Base-by-base conservation (phyloP, 2,888 invertebrate species). In the Sthenelais limicola region DNA sequence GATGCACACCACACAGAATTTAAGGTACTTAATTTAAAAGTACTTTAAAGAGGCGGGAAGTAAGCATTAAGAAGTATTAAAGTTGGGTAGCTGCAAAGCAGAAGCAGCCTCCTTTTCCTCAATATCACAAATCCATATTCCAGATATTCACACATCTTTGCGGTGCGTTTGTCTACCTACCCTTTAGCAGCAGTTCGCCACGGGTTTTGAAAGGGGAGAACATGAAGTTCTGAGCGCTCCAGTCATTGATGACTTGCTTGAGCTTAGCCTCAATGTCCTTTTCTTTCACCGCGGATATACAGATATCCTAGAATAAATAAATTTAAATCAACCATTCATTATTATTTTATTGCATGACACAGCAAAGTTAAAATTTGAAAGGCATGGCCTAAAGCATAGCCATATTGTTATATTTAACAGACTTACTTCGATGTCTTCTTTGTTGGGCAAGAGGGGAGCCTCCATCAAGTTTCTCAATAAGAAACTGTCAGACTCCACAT, bases 281-380 rank as follows among this genome's bases (percentile, higher is more conserved):
- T 86, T 98, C 98, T 88, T 98, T 98, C 93, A 97, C 95, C 0
- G 97, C 97, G 48, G 97, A 97, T 87, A 98, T 97, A 86, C 98
- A 98, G 80, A 98, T 95, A 84, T 98, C 97, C 93, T 93, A 82
- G 2, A 76, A 30, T 2, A 28, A 15, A 54, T 3, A n/a, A n/a
- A n/a, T n/a, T n/a, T n/a, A n/a, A n/a, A n/a, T n/a, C n/a, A n/a
- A n/a, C n/a, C n/a, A n/a, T n/a, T n/a, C n/a, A n/a, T n/a, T n/a
- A n/a, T n/a, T n/a, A n/a, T n/a, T n/a, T n/a, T n/a, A n/a, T n/a
- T n/a, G n/a, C n/a, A n/a, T n/a, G n/a, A n/a, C n/a, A n/a, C n/a
- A n/a, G n/a, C n/a, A n/a, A n/a, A n/a, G n/a, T n/a, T n/a, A n/a
- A n/a, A n/a, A n/a, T n/a, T n/a, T n/a, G n/a, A n/a, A n/a, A n/a